Conservation (phyloP, 2,888 invertebrate species). For the Zygogramma bicolorata region DNA sequence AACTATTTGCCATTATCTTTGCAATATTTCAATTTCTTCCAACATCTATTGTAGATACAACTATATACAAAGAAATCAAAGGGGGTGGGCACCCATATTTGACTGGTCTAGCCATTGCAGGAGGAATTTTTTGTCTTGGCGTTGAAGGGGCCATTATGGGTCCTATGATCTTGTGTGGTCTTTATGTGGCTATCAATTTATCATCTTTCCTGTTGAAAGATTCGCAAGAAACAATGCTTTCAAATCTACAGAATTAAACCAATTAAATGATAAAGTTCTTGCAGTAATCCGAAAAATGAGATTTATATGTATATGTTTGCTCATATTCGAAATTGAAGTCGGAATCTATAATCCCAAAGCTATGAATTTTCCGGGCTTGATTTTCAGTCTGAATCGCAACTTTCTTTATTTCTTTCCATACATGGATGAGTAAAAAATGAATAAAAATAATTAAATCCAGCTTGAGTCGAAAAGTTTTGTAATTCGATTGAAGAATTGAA, state of each 20-base stretch:
- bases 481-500: no score
- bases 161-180: conserved; percentile 92
- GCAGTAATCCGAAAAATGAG: no score
- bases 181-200: conserved; percentile 92
- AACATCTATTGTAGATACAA: conserved; percentile 91
- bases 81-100: conserved; percentile 96
- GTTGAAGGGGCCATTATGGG: conserved; percentile 98
- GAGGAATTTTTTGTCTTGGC: conserved; percentile 97
- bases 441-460: no score
- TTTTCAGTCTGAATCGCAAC: no score
- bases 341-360: no score
- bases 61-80: conserved; percentile 97
- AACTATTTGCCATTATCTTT: conserved; percentile 83
- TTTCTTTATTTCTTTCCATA: no score
- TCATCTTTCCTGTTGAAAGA: conserved; percentile 78
- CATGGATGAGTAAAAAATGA: no score
- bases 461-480: no score
- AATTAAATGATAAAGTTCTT: no score
- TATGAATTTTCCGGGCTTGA: no score
- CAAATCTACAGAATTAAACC: not conserved
- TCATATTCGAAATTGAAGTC: no score
- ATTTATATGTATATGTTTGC: no score
- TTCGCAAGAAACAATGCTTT: conserved; percentile 58
- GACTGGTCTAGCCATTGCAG: conserved; percentile 96
- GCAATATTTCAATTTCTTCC: conserved; percentile 90